Base-by-base conservation (phyloP, 2,888 invertebrate genomes). In the Caenorhabditis wallacei region DNA sequence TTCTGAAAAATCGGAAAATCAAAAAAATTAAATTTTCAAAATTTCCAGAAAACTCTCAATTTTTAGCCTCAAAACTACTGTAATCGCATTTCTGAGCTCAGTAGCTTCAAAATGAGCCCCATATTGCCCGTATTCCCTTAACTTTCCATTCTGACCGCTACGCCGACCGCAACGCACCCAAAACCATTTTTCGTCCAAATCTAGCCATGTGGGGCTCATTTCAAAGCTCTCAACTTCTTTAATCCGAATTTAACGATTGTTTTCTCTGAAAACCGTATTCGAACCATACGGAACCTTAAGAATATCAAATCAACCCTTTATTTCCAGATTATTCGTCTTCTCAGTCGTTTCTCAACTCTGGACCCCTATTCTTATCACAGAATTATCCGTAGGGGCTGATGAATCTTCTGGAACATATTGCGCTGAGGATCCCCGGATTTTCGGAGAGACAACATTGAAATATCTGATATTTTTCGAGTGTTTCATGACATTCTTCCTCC, bases 1-100 rank as follows among this genome's bases (percentile, higher is more conserved):
- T 40, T 13, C 11, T 2, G 7, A 40, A 11, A 30, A 30, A 48
- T 98, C 18, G 95, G 95, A 90, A 94, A 94, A 84, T 93, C 97
- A 22, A 87, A 88, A 57, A 80, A 82, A 71, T 84, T 85, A 40
- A 10, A 8, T 40, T 10, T 40, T 40, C 16, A 2, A 40, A 4
- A 35, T 4, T 56, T 56, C 30, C 18, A 18, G 35, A 57, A 18
- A n/a, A n/a, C n/a, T n/a, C n/a, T n/a, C n/a, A n/a, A n/a, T n/a
- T n/a, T 35, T 2, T 5, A 16, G n/a, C 16, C 8, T 53, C 13
- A 24, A 53, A 16, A 43, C 43, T 2, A 43, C 4, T 4, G 11
- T 10, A 13, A 22, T 24, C 24, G 24, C 1, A 11, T 53, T 53
- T 20, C 13, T 10, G 53, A 53, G 53, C 13, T 53, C 10, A 4